Evolutionary conservation across 2,888 invertebrate species (phyloP), one percentile per base, ranked within the genome.

Genomic region (Himalopsyche kuldschensis): DNA sequence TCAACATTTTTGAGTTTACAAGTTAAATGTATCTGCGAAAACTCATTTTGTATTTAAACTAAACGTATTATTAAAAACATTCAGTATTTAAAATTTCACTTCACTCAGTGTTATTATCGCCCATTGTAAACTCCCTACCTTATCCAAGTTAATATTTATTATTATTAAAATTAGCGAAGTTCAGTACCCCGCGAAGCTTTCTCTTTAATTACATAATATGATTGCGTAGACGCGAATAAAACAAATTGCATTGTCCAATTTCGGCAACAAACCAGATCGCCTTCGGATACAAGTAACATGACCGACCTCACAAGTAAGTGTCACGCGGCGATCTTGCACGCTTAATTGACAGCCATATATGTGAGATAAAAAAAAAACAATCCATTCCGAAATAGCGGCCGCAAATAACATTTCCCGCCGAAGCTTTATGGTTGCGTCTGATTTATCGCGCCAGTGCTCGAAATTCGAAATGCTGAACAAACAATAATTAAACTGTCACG

Each of bases 401-500:
- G 41, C 41, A 76, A 76, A 76, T 76, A 76, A 76, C 76, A 17
- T 76, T 76, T 76, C 31, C 32, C 32, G 76, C 17, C 76, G 32
- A n/a, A 76, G 32, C 32, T 69, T 31, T 41, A 76, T 41, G 76
- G 10, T 41, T 76, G 76, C 76, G 76, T 41, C 41, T 76, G 76
- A 76, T 76, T 76, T 76, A 76, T 76, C 41, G 35, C 75, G 3
- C 75, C 30, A 76, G 32, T 3, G 75, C 20, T 69, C 27, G 69
- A 69, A 69, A 69, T 69, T 69, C 30, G 30, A 69, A 69, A 27
- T 69, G 24, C 35, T 76, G 76, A 76, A 41, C 76, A 32, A 76
- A 76, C 76, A 76, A 76, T 76, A 76, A 76, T 76, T 76, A 32
- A 32, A 35, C 76, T 76, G 76, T 76, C 76, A 76, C 76, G 76